Conservation (phyloP, 2,797 vertebrate species). For the Parambassis ranga region DNA sequence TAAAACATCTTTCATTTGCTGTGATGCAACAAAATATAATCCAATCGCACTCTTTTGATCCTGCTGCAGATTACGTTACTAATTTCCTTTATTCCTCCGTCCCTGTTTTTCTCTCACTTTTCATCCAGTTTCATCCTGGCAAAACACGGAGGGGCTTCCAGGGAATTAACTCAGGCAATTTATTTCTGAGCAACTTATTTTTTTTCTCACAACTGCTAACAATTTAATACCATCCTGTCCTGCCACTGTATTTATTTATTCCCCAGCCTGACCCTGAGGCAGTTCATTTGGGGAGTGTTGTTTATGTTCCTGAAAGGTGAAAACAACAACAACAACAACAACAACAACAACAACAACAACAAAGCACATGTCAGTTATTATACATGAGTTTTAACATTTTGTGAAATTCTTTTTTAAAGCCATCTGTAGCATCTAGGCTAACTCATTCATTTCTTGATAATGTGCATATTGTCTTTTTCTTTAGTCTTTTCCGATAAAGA, state of each 20-base stretch:
- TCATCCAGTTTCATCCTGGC: constrained; percentile 50
- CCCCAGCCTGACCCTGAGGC: not conserved
- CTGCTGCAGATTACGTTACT: constrained; percentile 76
- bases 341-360: too few relatives aligned
- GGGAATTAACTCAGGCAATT: constrained; percentile 36
- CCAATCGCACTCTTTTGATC: constrained; percentile 73
- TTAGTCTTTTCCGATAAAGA: too few relatives aligned
- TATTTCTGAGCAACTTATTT: constrained; percentile 3
- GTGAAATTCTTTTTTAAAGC: too few relatives aligned
- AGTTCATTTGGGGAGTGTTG: not conserved
- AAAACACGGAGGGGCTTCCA: constrained; percentile 31
- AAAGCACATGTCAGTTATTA: too few relatives aligned
- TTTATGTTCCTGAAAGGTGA: constrained; percentile 4
- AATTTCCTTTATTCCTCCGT: constrained; percentile 62
- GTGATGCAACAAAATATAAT: constrained; percentile 80
- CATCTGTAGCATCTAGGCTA: too few relatives aligned
- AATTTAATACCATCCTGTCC: constrained; percentile 5
- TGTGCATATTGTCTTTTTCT: not conserved
- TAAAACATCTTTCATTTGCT: constrained; percentile 72
- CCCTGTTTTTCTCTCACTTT: constrained; percentile 38
- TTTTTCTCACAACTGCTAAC: constrained; percentile 13
- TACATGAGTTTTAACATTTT: too few relatives aligned
- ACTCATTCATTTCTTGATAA: too few relatives aligned
- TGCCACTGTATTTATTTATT: not conserved
- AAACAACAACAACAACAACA: too few relatives aligned